Base-by-base conservation (phyloP, 2,113 vertebrate genomes). In the Pheucticus melanocephalus region DNA sequence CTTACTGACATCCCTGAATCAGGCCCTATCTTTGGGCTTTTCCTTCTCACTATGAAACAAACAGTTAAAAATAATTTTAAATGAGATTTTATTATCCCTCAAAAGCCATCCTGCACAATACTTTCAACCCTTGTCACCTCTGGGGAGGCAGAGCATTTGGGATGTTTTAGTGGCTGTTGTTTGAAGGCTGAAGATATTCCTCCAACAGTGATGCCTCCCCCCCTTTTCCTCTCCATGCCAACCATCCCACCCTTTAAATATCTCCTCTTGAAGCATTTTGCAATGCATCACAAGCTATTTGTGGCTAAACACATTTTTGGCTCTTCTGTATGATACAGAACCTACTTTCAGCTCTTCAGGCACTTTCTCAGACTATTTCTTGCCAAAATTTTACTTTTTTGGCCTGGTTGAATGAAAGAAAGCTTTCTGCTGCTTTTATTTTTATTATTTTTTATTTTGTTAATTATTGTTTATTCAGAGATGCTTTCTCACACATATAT, bases 221-320 rank as follows among this genome's bases (percentile, higher is more conserved):
- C 15, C 11, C 15, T 25, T 37, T 59, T 30, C 42, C 25, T 92
- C 30, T 39, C 31, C 50, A 48, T 42, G 75, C 95, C 95, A 95
- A 60, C 93, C 89, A 91, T 95, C 61, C 91, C 86, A 84, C n/a
- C 51, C 57, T 92, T 70, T 92, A 78, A 92, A 68, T 88, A 79
- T 87, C 92, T 86, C 35, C 75, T 92, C 7, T 2, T 66, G 84
- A 95, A 92, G 69, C 24, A 5, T 97, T 97, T 97, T 93, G 94
- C 85, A 75, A 79, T 81, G 78, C 45, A 93, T 95, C 92, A 95
- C 3, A 14, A 10, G 2, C 71, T n/a, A 31, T 91, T 96, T 94
- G 76, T 77, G 73, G 92, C 96, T 94, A 97, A 97, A 93, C 80
- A 37, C 50, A 93, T 92, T 88, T 97, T 96, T 97, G 96, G 97